Evolutionary conservation across 2,113 vertebrate genomes (phyloP).

Genomic region (Rhynchopsitta pachyrhyncha): DNA sequence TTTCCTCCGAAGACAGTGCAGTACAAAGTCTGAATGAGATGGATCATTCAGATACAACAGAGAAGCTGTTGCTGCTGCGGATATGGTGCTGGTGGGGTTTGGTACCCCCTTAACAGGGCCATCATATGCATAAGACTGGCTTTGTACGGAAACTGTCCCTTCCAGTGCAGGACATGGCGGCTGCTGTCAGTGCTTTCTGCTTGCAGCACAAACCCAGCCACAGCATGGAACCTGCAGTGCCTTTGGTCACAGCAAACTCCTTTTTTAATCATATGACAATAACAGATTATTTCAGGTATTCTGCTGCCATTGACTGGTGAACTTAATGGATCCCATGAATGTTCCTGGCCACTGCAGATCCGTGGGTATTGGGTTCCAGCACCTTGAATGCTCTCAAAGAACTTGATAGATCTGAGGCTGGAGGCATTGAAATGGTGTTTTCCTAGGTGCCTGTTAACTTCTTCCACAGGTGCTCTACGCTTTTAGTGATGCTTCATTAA

Average conservation of each 20-base stretch:
- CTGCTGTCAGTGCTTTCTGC: not conserved
- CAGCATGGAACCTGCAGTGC: not conserved
- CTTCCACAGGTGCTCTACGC: not conserved
- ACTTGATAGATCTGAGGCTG: not conserved
- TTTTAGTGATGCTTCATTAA: not conserved
- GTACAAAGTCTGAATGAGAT: not conserved
- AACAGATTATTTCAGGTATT: not conserved
- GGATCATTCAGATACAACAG: constrained; percentile 16
- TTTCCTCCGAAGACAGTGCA: not conserved
- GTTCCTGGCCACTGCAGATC: not conserved
- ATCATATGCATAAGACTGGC: not conserved
- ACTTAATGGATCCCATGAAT: not conserved
- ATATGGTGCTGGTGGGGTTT: not conserved
- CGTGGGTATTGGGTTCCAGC: not conserved
- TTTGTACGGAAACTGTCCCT: not conserved
- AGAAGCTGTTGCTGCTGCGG: not conserved
- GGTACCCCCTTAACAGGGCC: not conserved
- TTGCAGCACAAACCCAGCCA: not conserved
- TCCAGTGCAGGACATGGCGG: not conserved
- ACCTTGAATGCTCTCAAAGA: not conserved
- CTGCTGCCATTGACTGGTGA: not conserved
- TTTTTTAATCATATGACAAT: not conserved
- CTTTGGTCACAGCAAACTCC: not conserved
- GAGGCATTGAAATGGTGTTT: not conserved
- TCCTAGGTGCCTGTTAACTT: not conserved